Percentiles rank a stretch among this genome's conserved stretches.
These are phyloP conservation scores for Achlya flavicornis DNA, from an alignment of 2,888 invertebrate genomes.

Conservation along the genomic window DNA sequence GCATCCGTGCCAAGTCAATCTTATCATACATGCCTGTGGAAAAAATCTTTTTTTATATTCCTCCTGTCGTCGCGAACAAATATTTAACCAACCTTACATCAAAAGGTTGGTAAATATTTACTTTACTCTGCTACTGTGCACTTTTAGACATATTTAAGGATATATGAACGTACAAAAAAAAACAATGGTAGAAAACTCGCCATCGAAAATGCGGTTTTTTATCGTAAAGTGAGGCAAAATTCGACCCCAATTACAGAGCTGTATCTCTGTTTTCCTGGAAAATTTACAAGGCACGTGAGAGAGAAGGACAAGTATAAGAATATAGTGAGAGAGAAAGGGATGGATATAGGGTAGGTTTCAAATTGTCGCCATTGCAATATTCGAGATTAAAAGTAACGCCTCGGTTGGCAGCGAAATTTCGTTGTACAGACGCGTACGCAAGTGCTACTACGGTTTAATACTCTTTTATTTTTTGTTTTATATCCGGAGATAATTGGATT, in stretches of 20 bases:
- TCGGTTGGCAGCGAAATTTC: constrained; percentile 68
- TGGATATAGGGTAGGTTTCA: constrained; percentile 51
- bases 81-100: constrained; percentile 9
- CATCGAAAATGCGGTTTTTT: not conserved
- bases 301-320: constrained; percentile 30
- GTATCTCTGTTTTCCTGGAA: constrained; percentile 18
- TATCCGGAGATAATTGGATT: constrained; percentile 40
- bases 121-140: not conserved
- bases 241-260: constrained; percentile 14
- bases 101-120: not conserved
- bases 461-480: constrained; percentile 14
- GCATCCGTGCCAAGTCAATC: constrained; percentile 6
- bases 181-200: not conserved
- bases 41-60: not conserved
- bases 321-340: constrained; percentile 36
- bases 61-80: not conserved
- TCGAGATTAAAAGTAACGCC: constrained; percentile 81
- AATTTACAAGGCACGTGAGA: constrained; percentile 26
- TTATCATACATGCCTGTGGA: not conserved
- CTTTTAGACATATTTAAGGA: not conserved
- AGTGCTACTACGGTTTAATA: constrained; percentile 33
- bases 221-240: constrained; percentile 11
- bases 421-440: constrained; percentile 55
- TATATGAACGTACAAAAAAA: not conserved
- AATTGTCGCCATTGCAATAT: constrained; percentile 78